Base-by-base conservation (phyloP, 2,113 vertebrate genomes). In the Lates calcarifer region DNA sequence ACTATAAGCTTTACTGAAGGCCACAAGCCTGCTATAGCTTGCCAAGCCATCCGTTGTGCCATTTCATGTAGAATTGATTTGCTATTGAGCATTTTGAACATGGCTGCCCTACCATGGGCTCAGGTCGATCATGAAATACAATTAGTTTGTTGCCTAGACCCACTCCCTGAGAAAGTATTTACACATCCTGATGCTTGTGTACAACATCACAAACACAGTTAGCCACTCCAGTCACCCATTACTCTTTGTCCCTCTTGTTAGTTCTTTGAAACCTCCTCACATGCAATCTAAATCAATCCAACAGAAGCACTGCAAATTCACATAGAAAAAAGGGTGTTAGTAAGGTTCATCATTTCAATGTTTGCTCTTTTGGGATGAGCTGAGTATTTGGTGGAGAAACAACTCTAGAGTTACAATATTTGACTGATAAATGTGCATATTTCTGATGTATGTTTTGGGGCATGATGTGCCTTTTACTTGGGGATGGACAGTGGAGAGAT, bases 1-100 rank as follows among this genome's bases (percentile, higher is more conserved):
- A 69, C n/a, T 72, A 22, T 37, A 51, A 73, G 41, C 29, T n/a
- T 49, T 28, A 65, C 57, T 37, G 18, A 39, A 31, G 6, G 28
- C 28, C 29, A 37, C 26, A 57, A 53, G 33, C 24, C 35, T 73
- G 65, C 31, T 24, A 17, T 20, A 72, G 55, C 57, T 37, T 6
- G 14, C 49, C 68, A 56, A 14, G 51, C 14, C 37, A 33, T 56
- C 13, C 58, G 22, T 49, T 51, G 5, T 64, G 24, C 22, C 65
- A 64, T 87, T 79, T 69, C 33, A 69, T 74, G 51, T 53, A 29
- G 13, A 64, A 79, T 70, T 74, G 55, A 72, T 75, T 49, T 75
- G 39, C 57, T 49, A 41, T 65, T 53, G 43, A 70, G 28, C 5
- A 1, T 67, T 49, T 66, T 67, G 43, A 72, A 75, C 55, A 29